Base-by-base conservation (phyloP, 2,113 vertebrate species). In the Gymnobelideus leadbeateri region DNA sequence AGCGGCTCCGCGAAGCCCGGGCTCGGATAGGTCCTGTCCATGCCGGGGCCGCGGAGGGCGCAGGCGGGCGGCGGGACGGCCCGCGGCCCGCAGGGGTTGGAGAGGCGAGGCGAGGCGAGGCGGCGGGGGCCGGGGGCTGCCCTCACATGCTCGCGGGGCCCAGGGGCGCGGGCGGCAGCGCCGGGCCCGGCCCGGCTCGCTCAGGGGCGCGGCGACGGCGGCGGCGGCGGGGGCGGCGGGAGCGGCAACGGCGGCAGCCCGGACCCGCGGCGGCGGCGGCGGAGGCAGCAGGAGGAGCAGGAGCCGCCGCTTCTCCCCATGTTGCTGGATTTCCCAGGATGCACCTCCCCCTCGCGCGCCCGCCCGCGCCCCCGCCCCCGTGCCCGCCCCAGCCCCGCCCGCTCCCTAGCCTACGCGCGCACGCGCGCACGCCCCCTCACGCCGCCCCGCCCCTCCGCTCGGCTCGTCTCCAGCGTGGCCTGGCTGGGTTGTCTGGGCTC, bases 1-100 rank as follows among this genome's bases (percentile, higher is more conserved):
- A 99, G 98, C 98, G 99, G 98, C 97, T 99, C 99, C 96, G 99
- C 98, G 96, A 99, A 99, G 99, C 98, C 98, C 96, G 99, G 98
- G 98, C 99, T 98, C 99, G 99, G 98, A 98, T 99, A 99, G 98
- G 99, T 99, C 98, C 99, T 99, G 98, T 99, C 99, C 99, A 99
- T 77, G 14, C 31, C 37, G 61, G 99, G 99, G 98, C 91, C 54
- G 97, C 96, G 96, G 96, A 95, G 37, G 97, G 96, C 97, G 94
- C 94, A 96, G 97, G 94, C 92, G 97, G 96, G 98, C 2, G 96
- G 93, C 52, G 52, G 96, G 52, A 43, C 91, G 96, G 93, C 52
- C 52, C 96, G 94, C 91, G 95, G 95, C 95, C 92, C 51, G 93
- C 54, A 90, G 90, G 89, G 95, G 95, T 94, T 84, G 89, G 96